phyloP scores from a whole-genome alignment of 2,888 invertebrate species.

The Mimumesa dahlbomi region DNA sequence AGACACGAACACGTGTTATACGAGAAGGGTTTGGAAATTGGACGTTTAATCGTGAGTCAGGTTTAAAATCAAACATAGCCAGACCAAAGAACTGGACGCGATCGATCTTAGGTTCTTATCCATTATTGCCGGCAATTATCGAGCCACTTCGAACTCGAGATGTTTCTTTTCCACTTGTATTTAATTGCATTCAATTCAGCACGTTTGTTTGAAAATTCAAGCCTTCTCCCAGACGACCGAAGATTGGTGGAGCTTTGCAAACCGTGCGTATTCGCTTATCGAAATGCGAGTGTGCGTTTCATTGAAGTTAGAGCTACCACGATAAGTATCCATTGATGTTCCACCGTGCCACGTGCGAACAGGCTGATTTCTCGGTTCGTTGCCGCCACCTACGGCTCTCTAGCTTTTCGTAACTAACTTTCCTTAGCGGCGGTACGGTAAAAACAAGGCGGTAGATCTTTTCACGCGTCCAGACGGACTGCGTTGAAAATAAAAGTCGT shows the following conservation, averaged over 20 bases:
- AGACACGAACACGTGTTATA: conserved; percentile 17
- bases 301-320: conserved; percentile 40
- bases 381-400: not conserved
- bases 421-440: too few species aligned
- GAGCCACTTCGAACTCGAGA: not conserved
- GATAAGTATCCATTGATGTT: conserved; percentile 26
- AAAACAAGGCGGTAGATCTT: too few species aligned
- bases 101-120: not conserved
- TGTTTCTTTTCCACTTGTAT: not conserved
- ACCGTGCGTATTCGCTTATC: too few species aligned
- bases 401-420: too few species aligned
- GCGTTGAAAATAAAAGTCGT: not conserved
- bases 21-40: conserved; percentile 9
- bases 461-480: too few species aligned
- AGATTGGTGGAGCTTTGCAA: too few species aligned
- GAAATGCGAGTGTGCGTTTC: conserved; percentile 18
- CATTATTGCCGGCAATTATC: not conserved
- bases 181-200: too few species aligned
- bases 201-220: too few species aligned
- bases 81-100: not conserved
- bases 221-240: too few species aligned
- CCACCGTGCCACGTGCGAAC: conserved; percentile 1
- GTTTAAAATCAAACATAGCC: conserved; percentile 7
- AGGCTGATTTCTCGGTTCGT: not conserved
- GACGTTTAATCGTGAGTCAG: conserved; percentile 26